Percentiles rank a stretch among this genome's conserved stretches.
These are phyloP conservation scores for Orius insidiosus DNA, from an alignment of 1,140 invertebrate genomes.

Conservation along the genomic window DNA sequence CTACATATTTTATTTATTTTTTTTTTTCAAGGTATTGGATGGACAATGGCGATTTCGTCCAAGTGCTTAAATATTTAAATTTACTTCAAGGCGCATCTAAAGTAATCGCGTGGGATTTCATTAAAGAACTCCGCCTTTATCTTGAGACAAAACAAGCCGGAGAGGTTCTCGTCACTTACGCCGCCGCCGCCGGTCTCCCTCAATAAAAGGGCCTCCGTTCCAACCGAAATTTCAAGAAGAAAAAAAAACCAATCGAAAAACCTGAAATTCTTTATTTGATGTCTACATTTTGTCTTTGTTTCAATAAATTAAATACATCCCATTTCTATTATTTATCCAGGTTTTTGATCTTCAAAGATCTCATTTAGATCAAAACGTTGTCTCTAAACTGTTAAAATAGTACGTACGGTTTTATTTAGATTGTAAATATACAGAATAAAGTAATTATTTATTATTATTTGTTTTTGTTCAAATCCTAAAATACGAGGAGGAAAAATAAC, in stretches of 20 bases:
- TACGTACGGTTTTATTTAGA: too few relatives aligned
- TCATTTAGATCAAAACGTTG: not conserved
- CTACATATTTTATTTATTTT: too few relatives aligned
- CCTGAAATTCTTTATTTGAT: not conserved
- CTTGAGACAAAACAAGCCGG: constrained; percentile 84
- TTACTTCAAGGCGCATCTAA: constrained; percentile 69
- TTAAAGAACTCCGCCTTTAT: constrained; percentile 61
- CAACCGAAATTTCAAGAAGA: not conserved
- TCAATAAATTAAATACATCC: not conserved
- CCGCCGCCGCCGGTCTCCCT: constrained; percentile 41
- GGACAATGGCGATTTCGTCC: constrained; percentile 65
- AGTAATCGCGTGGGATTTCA: constrained; percentile 69
- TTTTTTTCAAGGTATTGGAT: constrained; percentile 56
- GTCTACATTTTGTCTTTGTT: too few relatives aligned
- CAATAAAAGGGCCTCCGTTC: not conserved
- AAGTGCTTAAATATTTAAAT: constrained; percentile 78
- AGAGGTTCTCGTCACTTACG: constrained; percentile 68
- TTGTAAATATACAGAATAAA: too few relatives aligned
- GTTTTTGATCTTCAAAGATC: not conserved
- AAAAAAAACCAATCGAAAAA: not conserved
- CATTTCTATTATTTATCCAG: too few relatives aligned
- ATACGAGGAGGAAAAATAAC: too few relatives aligned
- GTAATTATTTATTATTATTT: too few relatives aligned
- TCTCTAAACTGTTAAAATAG: too few relatives aligned
- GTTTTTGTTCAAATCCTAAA: too few relatives aligned